Evolutionary conservation across 2,888 invertebrate species (phyloP).

Genomic region (Lacanobia wlatinum): DNA sequence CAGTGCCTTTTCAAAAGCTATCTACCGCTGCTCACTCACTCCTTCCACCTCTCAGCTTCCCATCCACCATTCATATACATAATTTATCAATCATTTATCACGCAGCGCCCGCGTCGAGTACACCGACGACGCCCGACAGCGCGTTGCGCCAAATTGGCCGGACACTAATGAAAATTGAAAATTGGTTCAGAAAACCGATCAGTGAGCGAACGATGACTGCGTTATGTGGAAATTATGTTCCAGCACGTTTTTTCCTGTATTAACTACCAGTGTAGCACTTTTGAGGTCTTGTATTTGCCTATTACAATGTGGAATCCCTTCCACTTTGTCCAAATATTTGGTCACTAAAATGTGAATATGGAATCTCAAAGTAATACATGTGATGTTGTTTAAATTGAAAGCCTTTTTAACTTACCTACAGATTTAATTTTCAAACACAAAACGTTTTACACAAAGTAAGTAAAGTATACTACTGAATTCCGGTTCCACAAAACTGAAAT

Average conservation of each 20-base stretch:
- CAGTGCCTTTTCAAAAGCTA: not conserved
- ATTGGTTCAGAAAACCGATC: conserved; percentile 50
- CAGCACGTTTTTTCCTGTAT: conserved; percentile 1
- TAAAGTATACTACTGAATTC: conserved; percentile 12
- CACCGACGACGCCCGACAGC: conserved; percentile 35
- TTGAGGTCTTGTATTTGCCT: not conserved
- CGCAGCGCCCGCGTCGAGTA: conserved; percentile 41
- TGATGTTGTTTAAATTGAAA: too few relatives aligned
- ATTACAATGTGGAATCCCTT: too few relatives aligned
- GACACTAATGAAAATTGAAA: conserved; percentile 60
- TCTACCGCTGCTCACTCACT: not conserved
- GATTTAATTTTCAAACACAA: not conserved
- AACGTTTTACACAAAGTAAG: not conserved
- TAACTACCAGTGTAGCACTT: not conserved
- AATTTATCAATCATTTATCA: conserved; percentile 82
- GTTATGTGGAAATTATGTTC: conserved; percentile 29
- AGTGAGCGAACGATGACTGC: conserved; percentile 23
- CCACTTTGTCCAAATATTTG: not conserved
- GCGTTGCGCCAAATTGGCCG: conserved; percentile 43
- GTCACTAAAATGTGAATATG: not conserved
- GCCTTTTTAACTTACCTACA: too few relatives aligned
- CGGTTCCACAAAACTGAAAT: conserved; percentile 17
- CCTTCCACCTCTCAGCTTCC: conserved; percentile 23
- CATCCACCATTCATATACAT: conserved; percentile 71
- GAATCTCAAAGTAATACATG: not conserved